Conservation (phyloP, 2,113 vertebrate genomes). For the Oenanthe oenanthe region DNA sequence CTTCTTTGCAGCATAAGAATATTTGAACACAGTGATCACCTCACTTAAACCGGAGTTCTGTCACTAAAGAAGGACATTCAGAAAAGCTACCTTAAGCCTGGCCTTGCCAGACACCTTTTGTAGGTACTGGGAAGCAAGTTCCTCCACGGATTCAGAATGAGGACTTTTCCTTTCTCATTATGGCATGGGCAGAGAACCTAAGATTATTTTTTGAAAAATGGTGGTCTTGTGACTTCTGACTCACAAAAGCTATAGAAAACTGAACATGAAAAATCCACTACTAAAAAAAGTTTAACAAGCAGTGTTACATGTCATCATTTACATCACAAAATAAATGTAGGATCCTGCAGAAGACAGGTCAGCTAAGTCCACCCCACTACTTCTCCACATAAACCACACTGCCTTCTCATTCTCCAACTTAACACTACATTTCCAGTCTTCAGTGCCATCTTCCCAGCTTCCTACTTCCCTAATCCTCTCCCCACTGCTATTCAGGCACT, state of each 20-base stretch:
- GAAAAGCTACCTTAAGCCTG: not conserved
- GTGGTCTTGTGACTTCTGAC: not conserved
- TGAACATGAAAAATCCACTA: not conserved
- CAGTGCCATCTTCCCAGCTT: not conserved
- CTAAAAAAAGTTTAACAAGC: not conserved
- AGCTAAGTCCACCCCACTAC: not conserved
- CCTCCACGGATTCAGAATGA: not conserved
- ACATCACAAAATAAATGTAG: not conserved
- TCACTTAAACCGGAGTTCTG: not conserved
- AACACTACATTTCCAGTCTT: not conserved
- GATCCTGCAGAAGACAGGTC: not conserved
- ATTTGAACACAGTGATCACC: not conserved
- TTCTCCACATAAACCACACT: not conserved
- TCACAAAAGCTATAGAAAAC: not conserved
- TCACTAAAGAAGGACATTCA: not conserved
- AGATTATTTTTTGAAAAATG: not conserved
- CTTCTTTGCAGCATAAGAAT: not conserved
- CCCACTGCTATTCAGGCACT: not conserved
- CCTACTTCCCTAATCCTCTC: not conserved
- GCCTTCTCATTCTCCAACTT: not conserved
- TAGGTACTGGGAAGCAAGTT: not conserved
- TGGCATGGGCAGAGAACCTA: not conserved
- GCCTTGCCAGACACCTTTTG: not conserved
- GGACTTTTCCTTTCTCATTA: not conserved
- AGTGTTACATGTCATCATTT: not conserved